phyloP scores from a whole-genome alignment of 2,888 invertebrate species.

The Tetragonisca angustula region DNA sequence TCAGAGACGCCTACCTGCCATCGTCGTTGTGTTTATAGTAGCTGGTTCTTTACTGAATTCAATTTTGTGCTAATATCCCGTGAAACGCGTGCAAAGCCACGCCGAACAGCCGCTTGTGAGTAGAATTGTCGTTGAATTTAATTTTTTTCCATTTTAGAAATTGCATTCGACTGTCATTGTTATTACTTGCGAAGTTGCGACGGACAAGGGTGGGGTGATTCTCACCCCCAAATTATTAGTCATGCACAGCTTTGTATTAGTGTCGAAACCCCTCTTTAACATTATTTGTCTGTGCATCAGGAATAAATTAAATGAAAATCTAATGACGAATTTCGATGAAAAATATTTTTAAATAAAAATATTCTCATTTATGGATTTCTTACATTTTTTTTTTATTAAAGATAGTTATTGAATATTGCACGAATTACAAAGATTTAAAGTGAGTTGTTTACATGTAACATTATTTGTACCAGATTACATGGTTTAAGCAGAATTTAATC shows the following conservation, averaged over 20 bases:
- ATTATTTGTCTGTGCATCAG: constrained; percentile 28
- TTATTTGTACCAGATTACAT: constrained; percentile 79
- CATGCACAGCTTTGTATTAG: constrained; percentile 70
- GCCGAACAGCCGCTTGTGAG: constrained; percentile 57
- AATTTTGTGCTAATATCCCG: constrained; percentile 44
- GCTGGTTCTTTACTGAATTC: constrained; percentile 34
- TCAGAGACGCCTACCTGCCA: constrained; percentile 66
- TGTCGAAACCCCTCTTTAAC: constrained; percentile 39
- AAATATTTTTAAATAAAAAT: neutral
- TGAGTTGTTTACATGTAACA: neutral
- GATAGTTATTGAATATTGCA: neutral
- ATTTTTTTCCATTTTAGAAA: constrained; percentile 1
- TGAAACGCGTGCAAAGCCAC: constrained; percentile 49
- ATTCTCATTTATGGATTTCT: neutral
- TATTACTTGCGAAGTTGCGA: constrained; percentile 47
- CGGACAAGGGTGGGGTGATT: constrained; percentile 77
- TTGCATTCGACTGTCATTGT: constrained; percentile 44
- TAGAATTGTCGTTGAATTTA: constrained; percentile 25
- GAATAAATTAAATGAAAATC: neutral
- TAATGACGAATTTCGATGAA: neutral
- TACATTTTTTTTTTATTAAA: neutral
- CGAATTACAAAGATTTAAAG: neutral
- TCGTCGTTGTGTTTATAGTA: constrained; percentile 55
- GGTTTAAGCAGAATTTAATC: constrained; percentile 67
- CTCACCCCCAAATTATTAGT: constrained; percentile 82